A percentile compares a stretch with the other conserved stretches of the same genome.
phyloP scores from a whole-genome alignment of 2,113 vertebrate genomes.

The Psilopsiagon aymara region DNA sequence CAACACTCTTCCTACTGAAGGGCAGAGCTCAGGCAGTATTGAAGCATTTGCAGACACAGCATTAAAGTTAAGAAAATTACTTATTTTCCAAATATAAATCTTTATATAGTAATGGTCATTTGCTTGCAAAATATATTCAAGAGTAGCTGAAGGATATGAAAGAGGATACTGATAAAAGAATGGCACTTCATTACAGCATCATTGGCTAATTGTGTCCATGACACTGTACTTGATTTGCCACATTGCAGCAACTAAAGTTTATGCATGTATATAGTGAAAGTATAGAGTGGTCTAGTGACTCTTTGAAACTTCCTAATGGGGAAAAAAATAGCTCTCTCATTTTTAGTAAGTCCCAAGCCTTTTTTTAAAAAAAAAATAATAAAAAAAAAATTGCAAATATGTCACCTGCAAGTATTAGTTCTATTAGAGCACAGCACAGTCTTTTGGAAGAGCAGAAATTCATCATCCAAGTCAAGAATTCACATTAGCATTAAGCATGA shows the following conservation, averaged over 20 bases:
- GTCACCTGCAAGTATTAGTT: neutral
- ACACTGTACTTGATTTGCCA: neutral
- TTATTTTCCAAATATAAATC: neutral
- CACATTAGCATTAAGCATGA: neutral
- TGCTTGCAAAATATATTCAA: neutral
- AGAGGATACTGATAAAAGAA: neutral
- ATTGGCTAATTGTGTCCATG: neutral
- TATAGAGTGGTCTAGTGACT: neutral
- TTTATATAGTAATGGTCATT: neutral
- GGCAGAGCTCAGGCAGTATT: neutral
- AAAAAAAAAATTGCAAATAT: neutral
- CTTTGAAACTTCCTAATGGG: neutral
- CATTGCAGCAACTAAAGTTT: neutral
- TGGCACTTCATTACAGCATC: neutral
- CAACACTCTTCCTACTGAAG: neutral
- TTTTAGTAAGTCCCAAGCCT: neutral
- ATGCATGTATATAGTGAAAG: neutral
- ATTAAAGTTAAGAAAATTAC: neutral
- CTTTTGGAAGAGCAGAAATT: neutral
- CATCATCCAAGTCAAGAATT: neutral
- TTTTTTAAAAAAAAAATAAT: neutral
- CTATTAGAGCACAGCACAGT: neutral
- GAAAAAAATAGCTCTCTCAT: neutral
- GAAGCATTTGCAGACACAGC: neutral
- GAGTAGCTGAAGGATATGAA: neutral